Evolutionary conservation across 2,797 vertebrate genomes (phyloP), one percentile per base, ranked within the genome.

Genomic region (Trachurus trachurus): DNA sequence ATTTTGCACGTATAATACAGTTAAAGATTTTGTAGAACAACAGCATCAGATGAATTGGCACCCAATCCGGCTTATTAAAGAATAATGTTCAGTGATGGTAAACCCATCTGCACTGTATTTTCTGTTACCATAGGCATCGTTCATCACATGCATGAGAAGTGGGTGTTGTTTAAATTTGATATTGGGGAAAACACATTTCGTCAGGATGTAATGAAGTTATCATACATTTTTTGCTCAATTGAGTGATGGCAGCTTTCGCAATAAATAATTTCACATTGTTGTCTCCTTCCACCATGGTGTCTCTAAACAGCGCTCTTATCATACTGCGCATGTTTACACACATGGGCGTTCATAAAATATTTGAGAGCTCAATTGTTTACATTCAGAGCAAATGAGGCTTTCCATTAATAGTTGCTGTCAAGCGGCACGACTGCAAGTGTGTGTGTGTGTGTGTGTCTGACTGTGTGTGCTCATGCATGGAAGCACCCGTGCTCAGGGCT

Each of bases 371-470:
- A 68, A 81, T 90, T 94, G 87, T 93, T 94, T 92, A 90, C 91
- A 86, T 93, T 90, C 62, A 64, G 62, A 76, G 82, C 82, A 91
- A 95, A 93, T 91, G 80, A 91, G 88, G 73, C 81, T 90, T 81
- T 82, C 83, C 87, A 92, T 93, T 94, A 94, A 92, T 91, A 88
- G 88, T 87, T 81, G 81, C 82, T 88, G 88, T 93, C 88, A 92
- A 88, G 82, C 71, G 4, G 68, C 68, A 76, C 82, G 65, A 77
- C 80, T 73, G 77, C 19, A 31, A 80, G 59, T 75, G 44, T 74
- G 64, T 39, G 65, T 66, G 59, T 68, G 44, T 78, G 59, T 75
- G 44, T 74, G 64, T 39, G 65, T 66, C 62, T 68, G 44, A 57
- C 49, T 61, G 59, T 60, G 67, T 74, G 76, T 80, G 62, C 60